phyloP scores from a whole-genome alignment of 2,888 invertebrate species.

The Rhagonycha fulva region DNA sequence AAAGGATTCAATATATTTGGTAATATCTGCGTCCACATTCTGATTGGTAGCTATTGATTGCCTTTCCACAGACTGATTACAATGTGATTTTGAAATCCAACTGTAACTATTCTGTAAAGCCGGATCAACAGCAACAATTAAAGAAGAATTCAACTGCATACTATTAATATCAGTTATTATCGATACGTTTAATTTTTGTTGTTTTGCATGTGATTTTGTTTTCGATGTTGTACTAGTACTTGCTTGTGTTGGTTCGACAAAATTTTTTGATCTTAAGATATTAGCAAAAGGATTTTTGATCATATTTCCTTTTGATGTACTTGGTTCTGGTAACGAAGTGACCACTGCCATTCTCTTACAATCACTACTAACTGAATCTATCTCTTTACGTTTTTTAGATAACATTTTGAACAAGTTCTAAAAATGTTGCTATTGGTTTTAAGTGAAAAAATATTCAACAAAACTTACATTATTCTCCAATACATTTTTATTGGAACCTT shows the following conservation, averaged over 20 bases:
- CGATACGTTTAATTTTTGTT: background rate
- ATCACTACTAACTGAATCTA: background rate
- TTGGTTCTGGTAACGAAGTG: background rate
- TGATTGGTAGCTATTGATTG: constrained; percentile 12
- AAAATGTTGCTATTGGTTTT: background rate
- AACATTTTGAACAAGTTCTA: background rate
- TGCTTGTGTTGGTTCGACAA: background rate
- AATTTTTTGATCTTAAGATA: background rate
- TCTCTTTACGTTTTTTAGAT: constrained; percentile 14
- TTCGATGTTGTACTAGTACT: background rate
- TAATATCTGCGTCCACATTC: constrained; percentile 31
- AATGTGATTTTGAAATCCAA: constrained; percentile 15
- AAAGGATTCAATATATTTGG: constrained; percentile 38
- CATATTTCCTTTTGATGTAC: background rate
- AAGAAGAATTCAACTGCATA: constrained; percentile 8
- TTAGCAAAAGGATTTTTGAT: background rate
- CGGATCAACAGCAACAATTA: constrained; percentile 12
- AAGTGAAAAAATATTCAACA: background rate
- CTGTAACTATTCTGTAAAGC: constrained; percentile 13
- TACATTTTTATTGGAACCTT: background rate
- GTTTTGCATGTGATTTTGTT: background rate
- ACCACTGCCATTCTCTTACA: background rate
- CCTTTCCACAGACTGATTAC: background rate
- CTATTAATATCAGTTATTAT: background rate
- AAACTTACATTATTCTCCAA: background rate